Evolutionary conservation across 2,797 vertebrate species (phyloP).

Genomic region (Uromys caudimaculatus): DNA sequence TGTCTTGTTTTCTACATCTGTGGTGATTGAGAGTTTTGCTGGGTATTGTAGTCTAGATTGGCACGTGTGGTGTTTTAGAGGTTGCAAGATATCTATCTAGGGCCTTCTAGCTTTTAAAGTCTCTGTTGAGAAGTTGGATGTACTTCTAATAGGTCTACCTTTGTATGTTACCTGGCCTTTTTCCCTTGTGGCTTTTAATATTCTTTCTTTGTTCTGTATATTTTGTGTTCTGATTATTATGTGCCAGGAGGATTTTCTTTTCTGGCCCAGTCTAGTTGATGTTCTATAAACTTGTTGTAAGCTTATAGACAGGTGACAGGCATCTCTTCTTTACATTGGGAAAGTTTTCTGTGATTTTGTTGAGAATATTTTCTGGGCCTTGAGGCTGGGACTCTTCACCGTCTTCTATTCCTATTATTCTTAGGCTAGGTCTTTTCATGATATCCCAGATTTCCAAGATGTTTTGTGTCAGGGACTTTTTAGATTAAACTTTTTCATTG

Average conservation of each 20-base stretch:
- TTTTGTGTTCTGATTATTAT: neutral
- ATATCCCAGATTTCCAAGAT: neutral
- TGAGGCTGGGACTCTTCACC: no score
- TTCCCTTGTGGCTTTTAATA: neutral
- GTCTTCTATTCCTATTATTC: neutral
- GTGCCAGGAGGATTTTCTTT: neutral
- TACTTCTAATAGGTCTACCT: neutral
- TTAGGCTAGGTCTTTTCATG: neutral
- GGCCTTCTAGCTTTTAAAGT: neutral
- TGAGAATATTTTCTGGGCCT: neutral
- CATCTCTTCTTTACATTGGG: neutral
- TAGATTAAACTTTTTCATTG: neutral
- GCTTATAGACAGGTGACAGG: neutral
- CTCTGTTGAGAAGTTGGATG: neutral
- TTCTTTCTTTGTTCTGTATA: neutral
- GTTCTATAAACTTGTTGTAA: neutral
- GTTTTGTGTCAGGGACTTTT: no score
- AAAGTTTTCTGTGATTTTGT: neutral
- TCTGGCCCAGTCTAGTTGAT: neutral
- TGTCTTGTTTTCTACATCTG: no score
- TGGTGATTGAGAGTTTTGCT: no score
- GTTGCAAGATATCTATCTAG: neutral
- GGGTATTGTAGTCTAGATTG: neutral
- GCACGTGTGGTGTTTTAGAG: neutral
- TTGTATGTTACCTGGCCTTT: neutral